These are phyloP conservation scores for Choloepus hoffmanni DNA, from an alignment of 2,113 vertebrate species.

Conservation along the genomic window DNA sequence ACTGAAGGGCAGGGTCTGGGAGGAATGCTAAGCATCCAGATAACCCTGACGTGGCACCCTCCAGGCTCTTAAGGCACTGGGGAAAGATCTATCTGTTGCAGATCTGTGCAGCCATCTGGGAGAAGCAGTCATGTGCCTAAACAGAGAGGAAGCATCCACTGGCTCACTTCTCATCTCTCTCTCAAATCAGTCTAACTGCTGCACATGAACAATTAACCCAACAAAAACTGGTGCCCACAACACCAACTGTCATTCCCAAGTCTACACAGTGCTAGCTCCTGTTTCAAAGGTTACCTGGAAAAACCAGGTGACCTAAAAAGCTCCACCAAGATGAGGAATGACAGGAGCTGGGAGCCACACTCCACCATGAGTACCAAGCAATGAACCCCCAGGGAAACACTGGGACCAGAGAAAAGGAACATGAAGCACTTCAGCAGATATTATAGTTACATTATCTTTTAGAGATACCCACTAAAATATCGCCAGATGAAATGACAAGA, in stretches of 20 bases:
- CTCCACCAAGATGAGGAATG: neutral
- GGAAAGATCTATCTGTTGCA: neutral
- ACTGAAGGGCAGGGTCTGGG: neutral
- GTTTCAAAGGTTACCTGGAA: neutral
- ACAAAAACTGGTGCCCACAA: neutral
- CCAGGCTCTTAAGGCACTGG: neutral
- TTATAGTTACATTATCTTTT: neutral
- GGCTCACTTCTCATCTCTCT: neutral
- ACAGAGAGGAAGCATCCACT: neutral
- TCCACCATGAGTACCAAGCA: neutral
- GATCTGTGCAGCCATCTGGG: no score
- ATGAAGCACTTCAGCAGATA: neutral
- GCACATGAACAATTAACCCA: neutral
- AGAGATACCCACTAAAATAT: neutral
- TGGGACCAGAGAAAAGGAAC: neutral
- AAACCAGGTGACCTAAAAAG: neutral
- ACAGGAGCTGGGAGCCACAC: neutral
- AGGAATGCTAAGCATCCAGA: neutral
- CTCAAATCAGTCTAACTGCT: neutral
- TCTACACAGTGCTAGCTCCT: neutral
- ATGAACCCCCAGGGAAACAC: neutral
- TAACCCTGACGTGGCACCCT: neutral
- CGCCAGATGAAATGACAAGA: neutral
- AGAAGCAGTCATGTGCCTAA: neutral
- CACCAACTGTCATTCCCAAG: neutral